Evolutionary conservation across 1,140 invertebrate species (phyloP).

Genomic region (Bombus confusus): DNA sequence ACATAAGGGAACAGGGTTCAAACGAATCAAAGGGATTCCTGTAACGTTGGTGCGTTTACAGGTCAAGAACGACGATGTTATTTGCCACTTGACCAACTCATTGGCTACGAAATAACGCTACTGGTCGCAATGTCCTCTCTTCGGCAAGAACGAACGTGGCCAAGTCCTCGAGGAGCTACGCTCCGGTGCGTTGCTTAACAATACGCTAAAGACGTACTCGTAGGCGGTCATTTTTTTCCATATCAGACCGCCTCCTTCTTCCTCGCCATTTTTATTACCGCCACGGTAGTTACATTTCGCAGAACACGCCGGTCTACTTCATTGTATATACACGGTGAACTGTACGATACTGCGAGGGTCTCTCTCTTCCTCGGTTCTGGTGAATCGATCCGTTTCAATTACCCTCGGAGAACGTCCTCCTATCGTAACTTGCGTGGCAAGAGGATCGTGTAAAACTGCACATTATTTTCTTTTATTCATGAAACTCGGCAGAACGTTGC

Average conservation of each 20-base stretch:
- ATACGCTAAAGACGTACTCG: constrained; percentile 74
- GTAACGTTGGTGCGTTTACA: background rate
- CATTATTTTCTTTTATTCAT: constrained; percentile 32
- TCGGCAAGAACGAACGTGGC: constrained; percentile 45
- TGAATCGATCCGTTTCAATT: constrained; percentile 59
- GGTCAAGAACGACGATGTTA: constrained; percentile 3
- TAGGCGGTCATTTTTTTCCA: constrained; percentile 72
- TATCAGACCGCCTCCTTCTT: constrained; percentile 58
- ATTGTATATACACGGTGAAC: background rate
- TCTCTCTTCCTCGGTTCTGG: background rate
- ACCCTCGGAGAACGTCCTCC: constrained; percentile 17
- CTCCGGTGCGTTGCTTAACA: constrained; percentile 70
- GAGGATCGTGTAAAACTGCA: constrained; percentile 1
- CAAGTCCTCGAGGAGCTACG: constrained; percentile 73
- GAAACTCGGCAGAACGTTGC: background rate
- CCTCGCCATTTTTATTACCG: constrained; percentile 61
- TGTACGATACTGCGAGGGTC: background rate
- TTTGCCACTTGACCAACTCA: background rate
- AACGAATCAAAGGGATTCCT: background rate
- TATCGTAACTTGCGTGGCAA: constrained; percentile 17
- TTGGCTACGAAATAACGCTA: constrained; percentile 3
- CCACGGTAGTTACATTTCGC: constrained; percentile 29
- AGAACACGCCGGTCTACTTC: constrained; percentile 13
- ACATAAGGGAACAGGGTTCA: background rate
- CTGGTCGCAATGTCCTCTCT: constrained; percentile 28